These are phyloP conservation scores for Podilymbus podiceps DNA, from an alignment of 2,113 vertebrate genomes.

Conservation along the genomic window DNA sequence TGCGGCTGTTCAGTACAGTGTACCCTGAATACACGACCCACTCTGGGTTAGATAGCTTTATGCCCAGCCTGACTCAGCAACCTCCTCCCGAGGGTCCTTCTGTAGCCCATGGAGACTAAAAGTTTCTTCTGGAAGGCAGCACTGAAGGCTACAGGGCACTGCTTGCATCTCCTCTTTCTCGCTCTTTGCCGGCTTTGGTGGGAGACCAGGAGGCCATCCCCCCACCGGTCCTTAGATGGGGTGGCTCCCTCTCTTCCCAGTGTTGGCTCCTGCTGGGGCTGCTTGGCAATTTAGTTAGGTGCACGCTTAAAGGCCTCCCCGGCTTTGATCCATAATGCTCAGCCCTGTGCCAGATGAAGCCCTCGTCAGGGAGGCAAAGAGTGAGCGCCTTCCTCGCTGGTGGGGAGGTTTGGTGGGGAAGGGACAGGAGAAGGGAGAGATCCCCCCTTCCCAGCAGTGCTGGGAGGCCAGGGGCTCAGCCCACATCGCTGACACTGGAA, in stretches of 20 bases:
- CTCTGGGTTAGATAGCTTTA: neutral
- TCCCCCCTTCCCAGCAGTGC: neutral
- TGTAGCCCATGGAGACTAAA: neutral
- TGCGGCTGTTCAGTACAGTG: neutral
- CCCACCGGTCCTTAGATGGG: fast-evolving
- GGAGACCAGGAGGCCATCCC: neutral
- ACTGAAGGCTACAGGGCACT: neutral
- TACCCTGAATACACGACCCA: neutral
- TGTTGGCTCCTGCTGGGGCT: neutral
- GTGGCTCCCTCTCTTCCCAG: neutral
- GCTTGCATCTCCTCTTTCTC: neutral
- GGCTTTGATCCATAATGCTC: neutral
- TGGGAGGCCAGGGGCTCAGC: fast-evolving
- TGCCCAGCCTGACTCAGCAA: neutral
- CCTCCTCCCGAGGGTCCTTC: neutral
- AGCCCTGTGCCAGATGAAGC: neutral
- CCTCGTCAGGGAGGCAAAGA: neutral
- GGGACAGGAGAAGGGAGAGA: neutral
- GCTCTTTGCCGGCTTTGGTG: neutral
- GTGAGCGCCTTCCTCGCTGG: neutral
- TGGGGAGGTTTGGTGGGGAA: neutral
- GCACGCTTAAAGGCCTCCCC: neutral
- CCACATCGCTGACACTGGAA: neutral
- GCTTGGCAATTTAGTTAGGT: neutral
- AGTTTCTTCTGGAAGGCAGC: neutral